Evolutionary conservation across 2,888 invertebrate genomes (phyloP), one percentile per base, ranked within the genome.

Genomic region (Cenopis cana): DNA sequence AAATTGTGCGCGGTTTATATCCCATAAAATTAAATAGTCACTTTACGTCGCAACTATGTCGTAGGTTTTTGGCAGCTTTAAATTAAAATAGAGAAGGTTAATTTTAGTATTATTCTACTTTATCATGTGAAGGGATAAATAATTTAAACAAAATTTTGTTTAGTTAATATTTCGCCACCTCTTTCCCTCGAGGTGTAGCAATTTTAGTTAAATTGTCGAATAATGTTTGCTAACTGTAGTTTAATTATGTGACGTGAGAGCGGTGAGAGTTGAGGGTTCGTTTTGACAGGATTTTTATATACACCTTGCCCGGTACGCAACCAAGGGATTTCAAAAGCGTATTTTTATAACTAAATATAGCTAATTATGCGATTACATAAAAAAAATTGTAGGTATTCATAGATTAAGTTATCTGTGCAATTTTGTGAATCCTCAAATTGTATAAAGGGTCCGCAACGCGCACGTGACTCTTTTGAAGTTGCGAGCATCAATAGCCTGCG

Each of bases 1-100:
- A 62, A 62, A 62, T 62, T 62, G 52, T 36, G 52, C 52, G 62
- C 11, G 20, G 62, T 62, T 62, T 62, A 62, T 36, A 62, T 3
- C 52, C 36, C 50, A 52, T 62, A 62, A 62, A 62, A 36, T 62
- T 52, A 62, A 62, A 62, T 62, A 62, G 20, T 36, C 62, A 52
- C 36, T 62, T 52, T 52, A 20, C 18, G 17, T 6, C 6, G 29
- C 29, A 10, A n/a, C 36, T 9, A n/a, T n/a, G 14, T 5, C 17
- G 33, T n/a, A 14, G 49, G 49, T 50, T 61, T 61, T 49, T 11
- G 50, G 18, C n/a, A 18, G 36, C 18, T 62, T 62, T 62, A 36
- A 50, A 62, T 50, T 62, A 50, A 62, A 50, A 62, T 62, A 33
- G 14, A 18, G 61, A 14, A 18, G 50, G 61, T 62, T 62, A 5